Conservation (phyloP, 2,113 vertebrate genomes). For the Prochilodus magdalenae region DNA sequence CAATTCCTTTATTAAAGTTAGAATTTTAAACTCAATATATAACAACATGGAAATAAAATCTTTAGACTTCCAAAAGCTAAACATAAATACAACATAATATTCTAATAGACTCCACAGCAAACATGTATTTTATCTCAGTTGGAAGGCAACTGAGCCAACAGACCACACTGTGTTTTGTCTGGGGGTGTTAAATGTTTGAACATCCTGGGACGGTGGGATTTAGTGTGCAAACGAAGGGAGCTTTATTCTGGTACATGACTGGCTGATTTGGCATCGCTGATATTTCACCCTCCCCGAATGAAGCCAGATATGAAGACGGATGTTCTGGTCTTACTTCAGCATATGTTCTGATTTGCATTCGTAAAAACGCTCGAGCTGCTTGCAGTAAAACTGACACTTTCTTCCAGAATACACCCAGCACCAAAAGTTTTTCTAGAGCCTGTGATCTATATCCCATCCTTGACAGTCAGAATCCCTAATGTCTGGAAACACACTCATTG, state of each 20-base stretch:
- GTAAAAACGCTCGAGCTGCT: background rate
- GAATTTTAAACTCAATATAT: no score
- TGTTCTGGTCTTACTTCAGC: background rate
- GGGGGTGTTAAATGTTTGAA: background rate
- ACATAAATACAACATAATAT: background rate
- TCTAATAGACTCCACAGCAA: background rate
- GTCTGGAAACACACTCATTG: background rate
- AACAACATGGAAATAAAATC: no score
- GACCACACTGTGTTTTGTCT: background rate
- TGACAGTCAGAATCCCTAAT: background rate
- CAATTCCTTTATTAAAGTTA: no score
- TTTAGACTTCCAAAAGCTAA: background rate
- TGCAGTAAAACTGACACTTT: background rate
- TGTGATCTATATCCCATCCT: background rate
- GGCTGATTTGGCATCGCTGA: background rate
- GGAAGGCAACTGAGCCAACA: background rate
- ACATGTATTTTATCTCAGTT: background rate
- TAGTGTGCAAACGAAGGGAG: background rate
- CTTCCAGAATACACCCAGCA: background rate
- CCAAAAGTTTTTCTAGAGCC: background rate
- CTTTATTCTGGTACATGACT: background rate
- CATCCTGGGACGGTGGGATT: background rate
- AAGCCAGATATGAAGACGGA: background rate
- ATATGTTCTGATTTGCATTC: slow-evolving; percentile 12
- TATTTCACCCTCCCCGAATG: background rate